phyloP scores from a whole-genome alignment of 2,113 vertebrate genomes.

The Chaetops frenatus region DNA sequence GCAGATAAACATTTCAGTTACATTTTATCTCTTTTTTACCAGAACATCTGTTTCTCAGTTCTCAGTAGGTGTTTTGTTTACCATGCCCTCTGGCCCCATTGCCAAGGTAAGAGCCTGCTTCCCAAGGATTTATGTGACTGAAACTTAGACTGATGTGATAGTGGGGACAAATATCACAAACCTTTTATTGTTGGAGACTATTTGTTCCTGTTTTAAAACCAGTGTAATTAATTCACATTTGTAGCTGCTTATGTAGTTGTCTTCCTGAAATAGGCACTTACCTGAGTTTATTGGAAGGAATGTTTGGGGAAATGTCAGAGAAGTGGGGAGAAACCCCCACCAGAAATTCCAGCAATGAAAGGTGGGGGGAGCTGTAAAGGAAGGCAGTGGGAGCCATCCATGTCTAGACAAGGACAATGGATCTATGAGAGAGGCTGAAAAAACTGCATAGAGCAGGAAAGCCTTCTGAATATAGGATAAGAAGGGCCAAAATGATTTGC shows the following conservation, averaged over 20 bases:
- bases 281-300: neutral
- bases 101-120: neutral
- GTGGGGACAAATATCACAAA: neutral
- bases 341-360: neutral
- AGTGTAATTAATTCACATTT: neutral
- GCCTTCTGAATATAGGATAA: neutral
- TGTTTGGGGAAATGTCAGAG: neutral
- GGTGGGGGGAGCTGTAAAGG: fast-evolving
- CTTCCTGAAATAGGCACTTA: neutral
- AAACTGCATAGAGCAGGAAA: neutral
- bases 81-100: neutral
- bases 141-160: neutral
- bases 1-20: neutral
- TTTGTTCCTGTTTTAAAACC: neutral
- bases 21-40: neutral
- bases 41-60: neutral
- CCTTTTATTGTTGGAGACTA: neutral
- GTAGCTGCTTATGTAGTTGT: neutral
- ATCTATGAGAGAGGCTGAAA: neutral
- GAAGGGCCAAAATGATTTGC: neutral
- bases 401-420: neutral
- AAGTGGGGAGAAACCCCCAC: fast-evolving
- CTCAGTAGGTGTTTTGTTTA: conserved; percentile 1
- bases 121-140: neutral
- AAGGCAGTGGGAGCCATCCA: neutral